Percentiles rank a stretch among this genome's conserved stretches.
Conservation (phyloP, 2,888 invertebrate genomes). For the Camptogramma bilineatum region DNA sequence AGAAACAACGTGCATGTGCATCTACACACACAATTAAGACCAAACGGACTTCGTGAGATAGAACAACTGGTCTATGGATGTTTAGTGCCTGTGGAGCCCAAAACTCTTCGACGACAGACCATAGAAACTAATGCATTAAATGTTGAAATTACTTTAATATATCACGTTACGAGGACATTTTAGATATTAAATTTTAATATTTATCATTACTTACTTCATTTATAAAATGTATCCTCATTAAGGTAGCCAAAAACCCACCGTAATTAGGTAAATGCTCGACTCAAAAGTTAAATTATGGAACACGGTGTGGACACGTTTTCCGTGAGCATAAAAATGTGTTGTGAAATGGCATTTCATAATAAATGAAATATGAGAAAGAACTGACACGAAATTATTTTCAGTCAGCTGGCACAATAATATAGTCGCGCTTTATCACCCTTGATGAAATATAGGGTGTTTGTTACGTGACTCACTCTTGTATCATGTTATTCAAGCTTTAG, state of each 20-base stretch:
- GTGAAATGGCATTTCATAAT: conserved; percentile 16
- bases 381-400: conserved; percentile 7
- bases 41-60: no score
- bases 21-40: no score
- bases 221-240: not conserved
- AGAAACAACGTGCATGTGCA: no score
- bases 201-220: no score
- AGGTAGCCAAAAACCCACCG: not conserved
- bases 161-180: no score
- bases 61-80: no score
- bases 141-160: no score
- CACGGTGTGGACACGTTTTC: conserved; percentile 1
- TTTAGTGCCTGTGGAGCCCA: no score
- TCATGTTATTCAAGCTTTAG: conserved; percentile 21
- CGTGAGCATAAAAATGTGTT: conserved; percentile 9
- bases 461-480: conserved; percentile 26
- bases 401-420: conserved; percentile 20
- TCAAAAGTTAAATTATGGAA: not conserved
- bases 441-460: conserved; percentile 23
- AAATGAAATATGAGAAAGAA: conserved; percentile 18
- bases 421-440: conserved; percentile 16
- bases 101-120: no score
- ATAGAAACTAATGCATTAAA: no score
- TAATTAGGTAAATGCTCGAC: not conserved
- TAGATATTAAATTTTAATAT: no score